A percentile compares a stretch with the other conserved stretches of the same genome.
Evolutionary conservation across 2,113 vertebrate genomes (phyloP).

Genomic region (Entelurus aequoreus): DNA sequence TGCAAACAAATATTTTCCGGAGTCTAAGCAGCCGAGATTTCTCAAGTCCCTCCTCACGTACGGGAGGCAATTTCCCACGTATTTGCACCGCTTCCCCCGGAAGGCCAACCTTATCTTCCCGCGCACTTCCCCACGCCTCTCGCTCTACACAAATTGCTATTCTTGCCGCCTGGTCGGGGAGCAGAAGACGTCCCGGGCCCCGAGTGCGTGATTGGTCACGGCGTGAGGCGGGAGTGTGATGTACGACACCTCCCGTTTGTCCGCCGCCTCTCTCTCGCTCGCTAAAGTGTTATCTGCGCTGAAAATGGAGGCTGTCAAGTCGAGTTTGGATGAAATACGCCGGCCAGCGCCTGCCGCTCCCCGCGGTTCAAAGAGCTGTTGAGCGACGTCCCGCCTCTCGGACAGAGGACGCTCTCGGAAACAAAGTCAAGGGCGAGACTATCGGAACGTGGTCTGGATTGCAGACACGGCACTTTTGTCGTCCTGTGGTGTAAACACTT

Average conservation of each 20-base stretch:
- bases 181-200: conserved; percentile 55
- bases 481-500: too few species aligned
- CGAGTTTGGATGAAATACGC: conserved; percentile 52
- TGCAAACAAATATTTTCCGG: too few species aligned
- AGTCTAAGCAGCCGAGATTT: too few species aligned
- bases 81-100: neutral
- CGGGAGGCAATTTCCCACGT: neutral
- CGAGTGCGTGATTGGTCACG: neutral
- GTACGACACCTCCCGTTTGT: conserved; percentile 37
- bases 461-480: neutral
- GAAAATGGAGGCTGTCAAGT: conserved; percentile 63
- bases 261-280: conserved; percentile 38
- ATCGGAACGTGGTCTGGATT: neutral
- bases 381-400: conserved; percentile 38
- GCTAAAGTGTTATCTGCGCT: conserved; percentile 61
- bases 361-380: conserved; percentile 66
- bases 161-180: conserved; percentile 52
- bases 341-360: conserved; percentile 54
- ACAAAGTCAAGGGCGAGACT: conserved; percentile 60
- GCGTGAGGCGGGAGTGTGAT: neutral
- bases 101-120: neutral
- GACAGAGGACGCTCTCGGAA: conserved; percentile 61
- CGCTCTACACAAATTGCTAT: conserved; percentile 62
- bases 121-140: neutral
- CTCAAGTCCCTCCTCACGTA: too few species aligned